Base-by-base conservation (phyloP, 1,140 invertebrate species). In the Tetraneura akinire region DNA sequence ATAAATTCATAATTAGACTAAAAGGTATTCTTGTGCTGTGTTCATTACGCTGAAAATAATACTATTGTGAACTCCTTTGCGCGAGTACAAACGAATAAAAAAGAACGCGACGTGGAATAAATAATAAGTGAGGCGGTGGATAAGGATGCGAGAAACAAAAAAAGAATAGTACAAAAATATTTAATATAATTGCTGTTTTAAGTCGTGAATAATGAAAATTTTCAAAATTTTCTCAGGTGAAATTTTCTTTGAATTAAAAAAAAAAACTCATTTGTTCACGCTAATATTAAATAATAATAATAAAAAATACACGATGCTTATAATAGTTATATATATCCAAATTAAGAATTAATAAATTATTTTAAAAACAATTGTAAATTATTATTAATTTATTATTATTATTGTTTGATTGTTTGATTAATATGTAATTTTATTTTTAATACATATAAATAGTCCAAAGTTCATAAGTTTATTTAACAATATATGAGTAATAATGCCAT, bases 1-100 rank as follows among this genome's bases (percentile, higher is more conserved):
- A 47, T 68, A 47, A 68, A 68, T 47, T 68, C 42, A 21, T 68
- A 68, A 68, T 68, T 68, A 68, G n/a, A 68, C 66, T 68, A 23
- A 23, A 68, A 47, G 14, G 66, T 21, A 26, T 47, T 47, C 42
- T 45, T 47, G n/a, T 29, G 42, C 66, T 8, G 37, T 47, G 66
- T 68, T 68, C 66, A 47, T 68, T 47, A 47, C 66, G 42, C 21
- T 9, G 66, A 68, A 45, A 68, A 45, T 68, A 68, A 68, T 47
- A 45, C 42, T 23, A 47, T 68, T 47, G 66, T 68, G 37, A 68
- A 47, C 21, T 47, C 13, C 18, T 16, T 45, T 23, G 53, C 37
- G 66, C 32, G 37, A 68, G 23, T 45, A 45, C 64, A 32, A 68
- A 68, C 37, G 64, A 68, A 68, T 68, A 68, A 68, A 23, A 64